Percentiles rank a stretch among this genome's conserved stretches.
Evolutionary conservation across 2,797 vertebrate species (phyloP).

Genomic region (Hippoglossus hippoglossus): DNA sequence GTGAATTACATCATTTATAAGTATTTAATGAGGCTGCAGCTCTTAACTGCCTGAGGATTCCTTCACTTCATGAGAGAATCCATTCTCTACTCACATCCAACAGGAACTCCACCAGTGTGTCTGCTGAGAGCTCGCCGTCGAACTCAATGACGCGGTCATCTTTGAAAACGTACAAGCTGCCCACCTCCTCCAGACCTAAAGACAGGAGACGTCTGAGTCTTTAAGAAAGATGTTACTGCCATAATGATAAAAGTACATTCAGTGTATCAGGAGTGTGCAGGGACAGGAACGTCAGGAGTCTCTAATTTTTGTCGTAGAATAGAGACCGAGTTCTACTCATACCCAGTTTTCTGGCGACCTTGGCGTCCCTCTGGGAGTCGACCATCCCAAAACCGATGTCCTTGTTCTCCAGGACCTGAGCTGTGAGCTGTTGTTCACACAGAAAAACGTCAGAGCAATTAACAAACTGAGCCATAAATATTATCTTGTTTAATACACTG

Average conservation of each 20-base stretch:
- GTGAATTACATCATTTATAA: too few species aligned
- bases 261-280: too few species aligned
- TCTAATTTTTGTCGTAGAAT: too few species aligned
- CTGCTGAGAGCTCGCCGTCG: conserved; percentile 94
- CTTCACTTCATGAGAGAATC: background rate
- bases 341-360: conserved; percentile 95
- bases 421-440: conserved; percentile 86
- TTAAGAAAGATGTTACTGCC: too few species aligned
- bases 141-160: conserved; percentile 94
- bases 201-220: background rate
- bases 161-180: conserved; percentile 95
- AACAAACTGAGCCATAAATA: too few species aligned
- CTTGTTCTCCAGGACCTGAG: conserved; percentile 94
- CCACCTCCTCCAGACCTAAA: conserved; percentile 92
- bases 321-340: conserved; percentile 39
- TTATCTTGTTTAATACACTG: too few species aligned
- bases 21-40: too few species aligned
- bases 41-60: too few species aligned
- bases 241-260: too few species aligned
- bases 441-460: conserved; percentile 20
- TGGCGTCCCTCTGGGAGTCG: conserved; percentile 92
- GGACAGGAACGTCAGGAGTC: too few species aligned
- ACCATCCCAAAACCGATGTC: conserved; percentile 94
- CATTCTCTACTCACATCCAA: conserved; percentile 88
- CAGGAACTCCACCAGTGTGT: conserved; percentile 96